Conservation (phyloP, 2,113 vertebrate genomes). For the Perccottus glenii region DNA sequence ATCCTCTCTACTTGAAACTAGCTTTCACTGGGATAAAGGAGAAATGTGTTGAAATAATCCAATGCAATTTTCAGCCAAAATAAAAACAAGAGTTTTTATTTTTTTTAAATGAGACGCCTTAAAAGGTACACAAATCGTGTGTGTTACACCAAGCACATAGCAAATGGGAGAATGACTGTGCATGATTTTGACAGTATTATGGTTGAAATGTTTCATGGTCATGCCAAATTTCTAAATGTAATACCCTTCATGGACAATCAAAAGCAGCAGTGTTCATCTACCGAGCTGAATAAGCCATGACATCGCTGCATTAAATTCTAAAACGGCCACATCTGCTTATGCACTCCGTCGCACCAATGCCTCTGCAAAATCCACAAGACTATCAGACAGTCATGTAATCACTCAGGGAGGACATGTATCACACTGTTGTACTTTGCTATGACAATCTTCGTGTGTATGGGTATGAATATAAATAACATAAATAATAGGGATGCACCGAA, state of each 20-base stretch:
- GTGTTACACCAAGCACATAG: not conserved
- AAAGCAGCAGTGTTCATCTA: slow-evolving; percentile 26
- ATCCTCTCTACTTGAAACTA: slow-evolving; percentile 71
- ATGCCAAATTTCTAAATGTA: slow-evolving; percentile 16
- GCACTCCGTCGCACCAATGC: slow-evolving; percentile 21
- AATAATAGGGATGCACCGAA: no score
- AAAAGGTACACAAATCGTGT: slow-evolving; percentile 42
- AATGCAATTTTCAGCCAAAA: slow-evolving; percentile 57
- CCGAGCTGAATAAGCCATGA: slow-evolving; percentile 26
- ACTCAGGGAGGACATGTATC: slow-evolving; percentile 43
- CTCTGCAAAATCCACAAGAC: slow-evolving; percentile 46
- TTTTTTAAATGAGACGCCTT: not conserved
- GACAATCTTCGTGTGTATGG: not conserved
- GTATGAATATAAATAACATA: no score
- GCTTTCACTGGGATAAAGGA: slow-evolving; percentile 66
- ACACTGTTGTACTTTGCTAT: slow-evolving; percentile 14
- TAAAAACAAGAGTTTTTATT: slow-evolving; percentile 42
- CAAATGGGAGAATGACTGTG: not conserved
- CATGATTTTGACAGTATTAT: no score
- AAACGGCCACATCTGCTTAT: slow-evolving; percentile 59
- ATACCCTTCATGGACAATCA: slow-evolving; percentile 25
- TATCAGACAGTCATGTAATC: slow-evolving; percentile 62
- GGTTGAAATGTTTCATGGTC: not conserved
- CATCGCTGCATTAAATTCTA: slow-evolving; percentile 48
- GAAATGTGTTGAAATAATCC: slow-evolving; percentile 74